Base-by-base conservation (phyloP, 1,140 invertebrate genomes). In the Leptinotarsa texana region DNA sequence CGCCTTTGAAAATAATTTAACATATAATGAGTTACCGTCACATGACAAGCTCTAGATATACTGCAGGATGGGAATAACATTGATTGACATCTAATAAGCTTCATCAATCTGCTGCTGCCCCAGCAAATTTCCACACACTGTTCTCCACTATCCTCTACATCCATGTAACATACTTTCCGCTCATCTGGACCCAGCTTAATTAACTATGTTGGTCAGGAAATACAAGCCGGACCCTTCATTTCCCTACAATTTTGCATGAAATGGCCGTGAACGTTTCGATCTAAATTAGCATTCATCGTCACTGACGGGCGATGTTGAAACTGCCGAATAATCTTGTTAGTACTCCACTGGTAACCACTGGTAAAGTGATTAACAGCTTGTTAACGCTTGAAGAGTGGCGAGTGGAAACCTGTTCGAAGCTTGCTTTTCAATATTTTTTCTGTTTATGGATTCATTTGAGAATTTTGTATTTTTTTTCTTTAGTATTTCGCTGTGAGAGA, bases 171-270 rank as follows among this genome's bases (percentile, higher is more conserved):
- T 3, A 57, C 6, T 57, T 57, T 57, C 51, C 51, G n/a, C 17
- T 57, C 4, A 17, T 17, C 51, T 17, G 13, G 51, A 57, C 13
- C 17, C 15, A 15, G 51, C n/a, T n/a, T 57, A 57, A 57, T 57
- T 57, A 57, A 57, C 51, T 57, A 42, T 42, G 15, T 57, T 57
- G 51, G 15, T 57, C 15, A 4, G n/a, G 15, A 57, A 33, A 17
- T 57, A 57, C 51, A 57, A 17, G 51, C n/a, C 51, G 51, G 51
- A 5, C 51, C 8, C 51, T 57, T 57, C 51, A 57, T 57, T 57
- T 57, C 51, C 51, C 51, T 18, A 57, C n/a, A 57, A 57, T 57
- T 57, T 57, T 18, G 51, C 51, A 57, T 57, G 51, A 17, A 57
- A 57, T 57, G 13, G 51, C 51, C 51, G 51, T 57, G 51, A 15